Evolutionary conservation across 2,113 vertebrate species (phyloP).

Genomic region (Oriolus oriolus): DNA sequence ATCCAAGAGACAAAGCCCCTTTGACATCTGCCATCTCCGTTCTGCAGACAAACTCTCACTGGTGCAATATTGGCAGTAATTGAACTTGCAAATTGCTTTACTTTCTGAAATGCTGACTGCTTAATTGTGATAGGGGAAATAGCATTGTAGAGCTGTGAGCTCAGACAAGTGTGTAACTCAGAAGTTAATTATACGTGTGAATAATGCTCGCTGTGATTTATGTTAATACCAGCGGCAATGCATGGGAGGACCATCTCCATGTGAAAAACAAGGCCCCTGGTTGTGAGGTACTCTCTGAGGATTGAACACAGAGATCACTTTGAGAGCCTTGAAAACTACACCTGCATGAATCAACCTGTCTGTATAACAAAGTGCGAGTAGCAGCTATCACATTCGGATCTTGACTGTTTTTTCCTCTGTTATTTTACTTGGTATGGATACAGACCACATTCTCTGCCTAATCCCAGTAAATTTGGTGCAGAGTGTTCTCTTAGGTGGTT

Average conservation of each 20-base stretch:
- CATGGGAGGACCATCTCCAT: background rate
- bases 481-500: background rate
- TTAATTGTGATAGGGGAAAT: background rate
- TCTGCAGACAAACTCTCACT: background rate
- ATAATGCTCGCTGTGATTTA: background rate
- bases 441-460: background rate
- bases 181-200: background rate
- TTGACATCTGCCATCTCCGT: background rate
- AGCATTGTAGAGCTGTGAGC: background rate
- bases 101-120: conserved; percentile 12
- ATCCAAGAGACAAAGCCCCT: background rate
- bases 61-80: background rate
- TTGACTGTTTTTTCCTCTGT: background rate
- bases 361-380: background rate
- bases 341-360: rapidly evolving
- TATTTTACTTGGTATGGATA: background rate
- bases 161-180: background rate
- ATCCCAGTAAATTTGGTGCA: background rate
- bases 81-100: conserved; percentile 12
- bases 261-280: background rate
- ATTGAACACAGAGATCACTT: background rate
- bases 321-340: background rate
- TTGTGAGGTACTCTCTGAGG: background rate
- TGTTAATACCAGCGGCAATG: background rate
- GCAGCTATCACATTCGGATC: rapidly evolving